phyloP scores from a whole-genome alignment of 2,888 invertebrate genomes.

The Brachynemurus nebulosus region DNA sequence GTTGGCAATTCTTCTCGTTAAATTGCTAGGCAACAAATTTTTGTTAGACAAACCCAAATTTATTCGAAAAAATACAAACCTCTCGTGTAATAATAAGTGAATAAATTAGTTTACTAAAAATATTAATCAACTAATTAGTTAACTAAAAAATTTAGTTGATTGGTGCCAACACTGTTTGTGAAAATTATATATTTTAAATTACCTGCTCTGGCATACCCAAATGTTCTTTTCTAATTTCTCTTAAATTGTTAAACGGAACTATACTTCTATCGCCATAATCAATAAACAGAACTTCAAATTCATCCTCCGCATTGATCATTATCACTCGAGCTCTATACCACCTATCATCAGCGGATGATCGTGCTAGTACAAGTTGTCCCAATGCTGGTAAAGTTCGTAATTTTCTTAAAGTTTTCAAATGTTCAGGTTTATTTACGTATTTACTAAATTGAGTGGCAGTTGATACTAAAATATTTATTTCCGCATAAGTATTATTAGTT shows the following conservation, averaged over 20 bases:
- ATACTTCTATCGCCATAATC: not conserved
- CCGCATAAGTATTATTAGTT: too few relatives aligned
- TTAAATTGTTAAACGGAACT: not conserved
- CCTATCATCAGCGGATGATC: not conserved
- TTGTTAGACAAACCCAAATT: too few relatives aligned
- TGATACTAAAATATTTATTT: too few relatives aligned
- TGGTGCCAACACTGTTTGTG: too few relatives aligned
- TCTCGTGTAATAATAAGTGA: too few relatives aligned
- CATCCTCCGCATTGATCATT: not conserved
- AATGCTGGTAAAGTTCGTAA: not conserved
- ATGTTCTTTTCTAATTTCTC: not conserved
- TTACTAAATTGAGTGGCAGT: not conserved
- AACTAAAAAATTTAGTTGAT: too few relatives aligned
- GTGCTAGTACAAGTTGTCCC: conserved; percentile 1
- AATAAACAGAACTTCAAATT: conserved; percentile 3
- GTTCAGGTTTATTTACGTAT: conserved; percentile 3
- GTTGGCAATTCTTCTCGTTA: too few relatives aligned
- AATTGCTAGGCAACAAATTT: too few relatives aligned
- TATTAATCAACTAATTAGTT: too few relatives aligned
- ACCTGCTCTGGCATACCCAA: conserved; percentile 5
- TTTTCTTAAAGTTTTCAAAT: not conserved
- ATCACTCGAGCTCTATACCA: conserved; percentile 7
- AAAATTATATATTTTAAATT: not conserved
- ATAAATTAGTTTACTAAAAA: too few relatives aligned
- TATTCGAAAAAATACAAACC: too few relatives aligned